phyloP scores from a whole-genome alignment of 2,797 vertebrate genomes.

The Pteronotus mesoamericanus region DNA sequence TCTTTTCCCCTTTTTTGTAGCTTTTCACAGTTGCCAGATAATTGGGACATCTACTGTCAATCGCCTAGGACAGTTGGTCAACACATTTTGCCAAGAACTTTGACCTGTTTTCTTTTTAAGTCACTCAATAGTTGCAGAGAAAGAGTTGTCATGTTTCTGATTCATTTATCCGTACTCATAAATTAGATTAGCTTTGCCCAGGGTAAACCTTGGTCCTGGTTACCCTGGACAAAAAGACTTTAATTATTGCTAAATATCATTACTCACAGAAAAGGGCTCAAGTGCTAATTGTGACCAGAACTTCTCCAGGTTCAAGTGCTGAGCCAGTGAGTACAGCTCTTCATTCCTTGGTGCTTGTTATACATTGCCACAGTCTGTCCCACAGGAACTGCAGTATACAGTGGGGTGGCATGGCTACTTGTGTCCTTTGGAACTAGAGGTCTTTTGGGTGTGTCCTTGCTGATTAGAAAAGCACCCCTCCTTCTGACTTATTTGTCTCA shows the following conservation, averaged over 20 bases:
- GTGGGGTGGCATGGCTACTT: fast-evolving
- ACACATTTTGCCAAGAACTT: background rate
- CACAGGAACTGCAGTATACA: fast-evolving
- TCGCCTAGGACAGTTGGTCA: background rate
- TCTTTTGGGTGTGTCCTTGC: background rate
- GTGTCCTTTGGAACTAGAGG: background rate
- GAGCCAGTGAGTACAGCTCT: background rate
- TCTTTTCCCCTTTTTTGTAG: background rate
- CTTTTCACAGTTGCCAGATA: background rate
- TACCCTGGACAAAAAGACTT: background rate
- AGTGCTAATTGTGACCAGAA: background rate
- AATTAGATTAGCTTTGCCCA: background rate
- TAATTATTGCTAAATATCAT: background rate
- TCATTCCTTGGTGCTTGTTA: background rate
- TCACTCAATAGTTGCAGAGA: background rate
- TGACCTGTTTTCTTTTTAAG: background rate
- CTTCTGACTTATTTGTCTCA: background rate
- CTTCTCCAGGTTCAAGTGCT: background rate
- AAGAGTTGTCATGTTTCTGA: background rate
- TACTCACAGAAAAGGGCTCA: background rate
- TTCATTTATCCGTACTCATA: background rate
- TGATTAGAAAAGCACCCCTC: background rate
- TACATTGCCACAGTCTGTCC: background rate
- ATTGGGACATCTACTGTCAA: background rate
- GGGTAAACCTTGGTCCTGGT: background rate